Percentiles rank a stretch among this genome's conserved stretches.
Evolutionary conservation across 1,140 invertebrate species (phyloP).

Genomic region (Eriosoma lanigerum): DNA sequence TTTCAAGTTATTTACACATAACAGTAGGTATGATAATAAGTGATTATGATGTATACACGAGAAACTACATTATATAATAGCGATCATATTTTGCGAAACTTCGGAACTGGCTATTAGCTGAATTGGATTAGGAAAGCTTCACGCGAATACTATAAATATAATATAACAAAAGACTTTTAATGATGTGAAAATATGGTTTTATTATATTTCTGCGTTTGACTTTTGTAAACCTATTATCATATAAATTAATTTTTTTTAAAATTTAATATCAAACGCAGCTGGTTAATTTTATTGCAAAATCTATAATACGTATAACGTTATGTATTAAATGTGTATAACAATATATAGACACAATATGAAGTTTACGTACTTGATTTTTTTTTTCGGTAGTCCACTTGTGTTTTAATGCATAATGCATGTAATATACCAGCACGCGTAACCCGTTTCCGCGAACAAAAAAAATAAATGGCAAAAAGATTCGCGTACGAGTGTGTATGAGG

Average conservation of each 20-base stretch:
- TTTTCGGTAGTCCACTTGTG: slow-evolving; percentile 43
- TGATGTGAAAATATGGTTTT: background rate
- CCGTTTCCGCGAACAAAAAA: slow-evolving; percentile 51
- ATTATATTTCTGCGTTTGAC: too few species aligned
- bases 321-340: background rate
- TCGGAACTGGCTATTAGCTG: too few species aligned
- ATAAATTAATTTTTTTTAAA: slow-evolving; percentile 15
- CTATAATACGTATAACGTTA: background rate
- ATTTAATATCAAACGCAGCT: slow-evolving; percentile 16
- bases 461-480: slow-evolving; percentile 51
- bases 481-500: background rate
- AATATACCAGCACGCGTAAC: slow-evolving; percentile 48
- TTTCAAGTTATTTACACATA: too few species aligned
- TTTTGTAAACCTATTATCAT: background rate
- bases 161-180: too few species aligned
- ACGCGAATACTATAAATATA: too few species aligned
- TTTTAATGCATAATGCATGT: slow-evolving; percentile 51
- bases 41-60: too few species aligned
- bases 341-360: background rate
- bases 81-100: too few species aligned
- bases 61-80: too few species aligned
- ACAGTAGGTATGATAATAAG: too few species aligned
- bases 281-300: background rate
- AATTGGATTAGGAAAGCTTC: too few species aligned
- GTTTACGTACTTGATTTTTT: slow-evolving; percentile 23